Conservation (phyloP, 2,113 vertebrate genomes). For the Falcunculus frontatus region DNA sequence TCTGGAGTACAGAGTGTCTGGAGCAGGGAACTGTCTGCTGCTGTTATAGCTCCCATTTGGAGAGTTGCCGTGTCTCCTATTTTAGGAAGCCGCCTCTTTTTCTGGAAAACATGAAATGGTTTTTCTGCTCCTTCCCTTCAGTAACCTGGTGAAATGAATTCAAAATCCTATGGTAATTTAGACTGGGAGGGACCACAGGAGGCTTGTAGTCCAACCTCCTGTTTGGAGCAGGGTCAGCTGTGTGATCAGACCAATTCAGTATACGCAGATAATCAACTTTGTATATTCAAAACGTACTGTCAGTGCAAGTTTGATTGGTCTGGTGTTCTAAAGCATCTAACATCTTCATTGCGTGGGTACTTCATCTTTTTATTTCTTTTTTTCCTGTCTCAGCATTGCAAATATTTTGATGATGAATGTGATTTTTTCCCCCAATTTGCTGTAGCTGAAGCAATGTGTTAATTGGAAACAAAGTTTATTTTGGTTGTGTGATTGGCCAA, state of each 20-base stretch:
- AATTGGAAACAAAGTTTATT: neutral
- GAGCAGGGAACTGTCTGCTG: neutral
- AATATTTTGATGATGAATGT: neutral
- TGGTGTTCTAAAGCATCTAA: neutral
- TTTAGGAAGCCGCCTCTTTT: neutral
- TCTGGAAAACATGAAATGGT: neutral
- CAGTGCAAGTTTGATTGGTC: neutral
- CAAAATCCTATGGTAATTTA: neutral
- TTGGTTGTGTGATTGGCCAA: neutral
- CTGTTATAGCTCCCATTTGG: neutral
- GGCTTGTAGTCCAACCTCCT: neutral
- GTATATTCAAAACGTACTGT: neutral
- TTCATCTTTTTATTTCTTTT: neutral
- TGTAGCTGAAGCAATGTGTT: neutral
- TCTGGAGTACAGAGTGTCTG: conserved; percentile 1
- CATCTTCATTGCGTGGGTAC: rapidly evolving
- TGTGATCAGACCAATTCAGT: neutral
- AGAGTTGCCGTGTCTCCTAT: neutral
- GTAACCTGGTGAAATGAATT: neutral
- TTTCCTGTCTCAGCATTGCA: neutral
- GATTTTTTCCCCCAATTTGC: rapidly evolving
- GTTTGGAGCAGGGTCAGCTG: neutral
- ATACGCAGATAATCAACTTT: neutral
- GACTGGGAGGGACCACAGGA: neutral
- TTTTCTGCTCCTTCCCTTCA: neutral